Evolutionary conservation across 2,113 vertebrate genomes (phyloP).

Genomic region (Eonycteris spelaea): DNA sequence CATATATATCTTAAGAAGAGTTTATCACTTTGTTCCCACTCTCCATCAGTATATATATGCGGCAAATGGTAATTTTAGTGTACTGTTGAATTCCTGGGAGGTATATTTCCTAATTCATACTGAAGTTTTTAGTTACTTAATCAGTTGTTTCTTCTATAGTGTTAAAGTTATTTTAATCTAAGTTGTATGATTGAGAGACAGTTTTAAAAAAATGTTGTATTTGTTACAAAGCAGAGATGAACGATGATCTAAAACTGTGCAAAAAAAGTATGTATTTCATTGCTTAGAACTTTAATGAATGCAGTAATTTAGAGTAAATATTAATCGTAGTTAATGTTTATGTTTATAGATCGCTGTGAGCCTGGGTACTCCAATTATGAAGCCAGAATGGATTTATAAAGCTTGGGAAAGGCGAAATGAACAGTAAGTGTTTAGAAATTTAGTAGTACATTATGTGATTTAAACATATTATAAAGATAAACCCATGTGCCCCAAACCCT

Average conservation of each 20-base stretch:
- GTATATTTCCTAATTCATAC: neutral
- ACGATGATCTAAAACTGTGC: neutral
- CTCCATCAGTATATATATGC: conserved; percentile 25
- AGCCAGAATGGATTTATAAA: conserved; percentile 93
- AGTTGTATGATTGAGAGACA: neutral
- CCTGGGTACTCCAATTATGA: conserved; percentile 96
- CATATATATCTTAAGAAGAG: neutral
- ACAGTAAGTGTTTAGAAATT: conserved; percentile 77
- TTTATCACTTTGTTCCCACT: neutral
- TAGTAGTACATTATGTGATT: conserved; percentile 16
- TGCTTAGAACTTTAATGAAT: conserved; percentile 14
- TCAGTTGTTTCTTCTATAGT: neutral
- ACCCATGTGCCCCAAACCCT: neutral
- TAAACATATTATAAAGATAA: conserved; percentile 14
- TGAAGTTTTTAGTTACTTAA: neutral
- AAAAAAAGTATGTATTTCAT: neutral
- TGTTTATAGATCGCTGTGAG: conserved; percentile 93
- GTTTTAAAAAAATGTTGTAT: neutral
- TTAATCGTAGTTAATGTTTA: conserved; percentile 23
- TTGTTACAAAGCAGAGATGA: conserved; percentile 47
- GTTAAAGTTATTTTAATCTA: conserved; percentile 43
- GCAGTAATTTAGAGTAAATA: conserved; percentile 43
- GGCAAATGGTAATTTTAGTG: neutral
- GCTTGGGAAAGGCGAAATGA: conserved; percentile 95
- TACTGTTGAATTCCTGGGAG: neutral